Percentiles rank a stretch among this genome's conserved stretches.
Evolutionary conservation across 2,797 vertebrate genomes (phyloP).

Genomic region (Acipenser ruthenus): DNA sequence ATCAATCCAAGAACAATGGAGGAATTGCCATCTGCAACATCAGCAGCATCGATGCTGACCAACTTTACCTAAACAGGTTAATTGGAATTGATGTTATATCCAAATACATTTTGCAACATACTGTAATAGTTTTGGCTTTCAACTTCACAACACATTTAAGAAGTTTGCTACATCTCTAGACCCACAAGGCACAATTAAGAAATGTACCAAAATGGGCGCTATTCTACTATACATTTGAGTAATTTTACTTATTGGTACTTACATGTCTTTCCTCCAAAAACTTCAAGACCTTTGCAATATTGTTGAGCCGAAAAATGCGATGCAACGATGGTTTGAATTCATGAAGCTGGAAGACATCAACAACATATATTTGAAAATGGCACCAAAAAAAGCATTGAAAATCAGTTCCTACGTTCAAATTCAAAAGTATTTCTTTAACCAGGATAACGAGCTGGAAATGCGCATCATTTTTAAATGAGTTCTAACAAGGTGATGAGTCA

Average conservation of each 20-base stretch:
- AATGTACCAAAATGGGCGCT: background rate
- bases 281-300: slow-evolving; percentile 87
- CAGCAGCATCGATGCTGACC: slow-evolving; percentile 89
- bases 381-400: background rate
- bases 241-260: slow-evolving; percentile 43
- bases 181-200: no score
- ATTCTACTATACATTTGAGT: background rate
- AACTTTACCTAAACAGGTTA: slow-evolving; percentile 73
- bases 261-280: slow-evolving; percentile 94
- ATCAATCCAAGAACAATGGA: slow-evolving; percentile 93
- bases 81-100: slow-evolving; percentile 15
- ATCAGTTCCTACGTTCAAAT: background rate
- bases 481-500: no score
- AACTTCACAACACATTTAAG: no score
- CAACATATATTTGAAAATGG: slow-evolving; percentile 2
- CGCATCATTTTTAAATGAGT: no score
- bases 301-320: slow-evolving; percentile 93
- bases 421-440: no score
- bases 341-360: slow-evolving; percentile 65
- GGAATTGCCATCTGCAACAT: slow-evolving; percentile 88
- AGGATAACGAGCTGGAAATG: no score
- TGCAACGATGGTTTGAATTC: slow-evolving; percentile 87
- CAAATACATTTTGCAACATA: background rate
- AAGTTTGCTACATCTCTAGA: no score
- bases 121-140: no score